phyloP scores from a whole-genome alignment of 2,888 invertebrate species.

The Dryadula phaetusa region DNA sequence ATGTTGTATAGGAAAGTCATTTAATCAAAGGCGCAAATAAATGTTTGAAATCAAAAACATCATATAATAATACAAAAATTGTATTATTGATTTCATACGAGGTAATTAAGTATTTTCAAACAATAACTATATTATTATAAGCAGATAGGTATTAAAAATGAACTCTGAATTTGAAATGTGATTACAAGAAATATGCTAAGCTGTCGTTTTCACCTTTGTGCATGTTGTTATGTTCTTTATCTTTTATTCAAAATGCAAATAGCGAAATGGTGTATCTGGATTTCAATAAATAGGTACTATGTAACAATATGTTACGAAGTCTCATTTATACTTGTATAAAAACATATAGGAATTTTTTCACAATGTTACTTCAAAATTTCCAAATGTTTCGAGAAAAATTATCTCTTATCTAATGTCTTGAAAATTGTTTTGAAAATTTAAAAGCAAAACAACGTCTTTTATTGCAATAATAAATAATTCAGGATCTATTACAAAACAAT shows the following conservation, averaged over 20 bases:
- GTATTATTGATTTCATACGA: not conserved
- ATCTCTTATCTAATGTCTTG: not conserved
- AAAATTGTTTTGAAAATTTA: not conserved
- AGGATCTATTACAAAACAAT: conserved; percentile 9
- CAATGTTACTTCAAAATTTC: not conserved
- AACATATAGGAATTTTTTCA: not conserved
- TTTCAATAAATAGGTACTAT: not conserved
- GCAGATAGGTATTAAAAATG: not conserved
- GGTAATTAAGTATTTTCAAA: not conserved
- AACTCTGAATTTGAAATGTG: not conserved
- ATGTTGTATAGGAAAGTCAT: no score
- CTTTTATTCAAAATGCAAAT: conserved; percentile 28
- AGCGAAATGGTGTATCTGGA: conserved; percentile 4
- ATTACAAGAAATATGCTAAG: conserved; percentile 28
- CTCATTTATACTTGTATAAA: conserved; percentile 1
- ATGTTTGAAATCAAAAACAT: not conserved
- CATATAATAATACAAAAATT: not conserved
- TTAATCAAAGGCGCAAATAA: not conserved
- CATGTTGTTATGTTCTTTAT: conserved; percentile 20
- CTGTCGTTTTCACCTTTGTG: conserved; percentile 21
- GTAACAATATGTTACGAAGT: conserved; percentile 3
- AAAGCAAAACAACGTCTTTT: conserved; percentile 17
- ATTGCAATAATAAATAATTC: conserved; percentile 18
- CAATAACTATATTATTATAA: not conserved
- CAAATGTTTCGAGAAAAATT: not conserved